Base-by-base conservation (phyloP, 2,888 invertebrate species). In the Kuschelorhynchus macadamiae region DNA sequence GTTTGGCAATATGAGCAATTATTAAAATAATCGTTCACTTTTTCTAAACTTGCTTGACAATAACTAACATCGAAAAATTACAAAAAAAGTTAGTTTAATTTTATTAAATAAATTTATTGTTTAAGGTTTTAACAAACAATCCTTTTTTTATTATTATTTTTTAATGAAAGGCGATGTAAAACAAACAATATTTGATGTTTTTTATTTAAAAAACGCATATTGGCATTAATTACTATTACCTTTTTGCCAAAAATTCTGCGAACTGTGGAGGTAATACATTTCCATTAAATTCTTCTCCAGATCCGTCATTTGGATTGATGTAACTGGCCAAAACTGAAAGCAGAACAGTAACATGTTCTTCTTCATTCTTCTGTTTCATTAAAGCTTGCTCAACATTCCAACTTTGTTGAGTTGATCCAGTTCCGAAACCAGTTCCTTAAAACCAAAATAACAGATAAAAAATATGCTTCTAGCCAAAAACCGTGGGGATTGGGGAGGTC, bases 301-400 rank as follows among this genome's bases (percentile, higher is more conserved):
- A 81, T 76, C 77, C 84, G 75, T 88, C 89, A 1, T 89, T 89
- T 0, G 94, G 92, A 80, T 94, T 94, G 74, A 96, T 93, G 80
- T 94, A 96, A 76, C 95, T 94, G 0, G 95, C 93, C 72, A 96
- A 83, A 2, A 96, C 95, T 89, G 92, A 81, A 20, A 84, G 74
- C 39, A 83, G 72, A 57, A 83, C 94, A 0, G 96, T 95, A 2
- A 97, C 96, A 81, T 97, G 96, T 79, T 96, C 95, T 81, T 98
- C 97, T 84, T 97, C 96, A 67, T 93, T 93, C 68, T 91, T 89
- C 82, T 97, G 96, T 9, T 95, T 87, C 71, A 94, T 84, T 53
- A 97, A 84, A n/a, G 96, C 96, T 80, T 96, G 95, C 80, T 97
- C 97, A 33, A 97, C 95, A 84, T 97, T 96, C 97, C 97, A 98